phyloP scores from a whole-genome alignment of 2,888 invertebrate species.

The Hyalella azteca region DNA sequence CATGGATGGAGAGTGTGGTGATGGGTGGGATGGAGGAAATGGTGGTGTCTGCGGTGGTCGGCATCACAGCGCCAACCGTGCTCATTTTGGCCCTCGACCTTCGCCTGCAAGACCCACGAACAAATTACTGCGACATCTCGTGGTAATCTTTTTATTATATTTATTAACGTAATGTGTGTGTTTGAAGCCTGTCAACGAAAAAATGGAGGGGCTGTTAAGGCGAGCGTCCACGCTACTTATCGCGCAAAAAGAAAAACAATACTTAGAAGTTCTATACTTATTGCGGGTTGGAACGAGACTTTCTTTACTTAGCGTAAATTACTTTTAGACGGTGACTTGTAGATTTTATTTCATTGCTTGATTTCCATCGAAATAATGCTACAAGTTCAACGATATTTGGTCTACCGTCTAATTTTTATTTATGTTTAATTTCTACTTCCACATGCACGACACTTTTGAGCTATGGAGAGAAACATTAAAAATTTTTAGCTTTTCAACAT shows the following conservation, averaged over 20 bases:
- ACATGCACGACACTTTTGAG: too few relatives aligned
- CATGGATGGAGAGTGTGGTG: neutral
- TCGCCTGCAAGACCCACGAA: slow-evolving; percentile 7
- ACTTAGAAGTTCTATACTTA: neutral
- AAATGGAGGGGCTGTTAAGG: neutral
- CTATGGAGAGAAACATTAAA: too few relatives aligned
- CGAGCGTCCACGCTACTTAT: too few relatives aligned
- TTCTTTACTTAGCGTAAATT: neutral
- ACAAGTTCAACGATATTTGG: too few relatives aligned
- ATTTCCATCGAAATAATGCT: neutral
- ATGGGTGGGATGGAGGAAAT: slow-evolving; percentile 15
- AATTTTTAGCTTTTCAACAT: too few relatives aligned
- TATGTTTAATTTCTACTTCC: too few relatives aligned
- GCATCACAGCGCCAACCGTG: slow-evolving; percentile 23
- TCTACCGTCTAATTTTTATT: too few relatives aligned
- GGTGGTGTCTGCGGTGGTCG: slow-evolving; percentile 16
- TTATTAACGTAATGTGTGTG: neutral
- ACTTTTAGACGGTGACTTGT: too few relatives aligned
- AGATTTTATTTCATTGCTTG: neutral
- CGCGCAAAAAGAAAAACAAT: neutral
- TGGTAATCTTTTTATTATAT: too few relatives aligned
- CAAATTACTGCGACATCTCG: neutral
- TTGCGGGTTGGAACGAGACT: neutral
- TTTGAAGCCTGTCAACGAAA: neutral
- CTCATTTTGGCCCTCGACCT: slow-evolving; percentile 16